A percentile compares a stretch with the other conserved stretches of the same genome.
These are phyloP conservation scores for Phaonia tiefii DNA, from an alignment of 2,888 invertebrate genomes.

Conservation along the genomic window DNA sequence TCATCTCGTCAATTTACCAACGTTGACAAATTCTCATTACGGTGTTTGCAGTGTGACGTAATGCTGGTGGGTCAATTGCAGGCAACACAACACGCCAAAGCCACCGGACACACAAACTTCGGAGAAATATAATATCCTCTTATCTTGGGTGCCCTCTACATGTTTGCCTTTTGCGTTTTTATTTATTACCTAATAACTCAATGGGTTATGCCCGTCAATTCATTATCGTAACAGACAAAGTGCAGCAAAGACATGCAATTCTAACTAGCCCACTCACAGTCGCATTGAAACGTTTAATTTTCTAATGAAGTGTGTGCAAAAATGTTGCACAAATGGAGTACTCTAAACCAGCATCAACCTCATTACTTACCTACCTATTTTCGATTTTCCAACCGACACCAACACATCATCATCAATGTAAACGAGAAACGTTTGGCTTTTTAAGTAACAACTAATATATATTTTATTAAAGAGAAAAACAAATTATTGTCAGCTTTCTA, in stretches of 20 bases:
- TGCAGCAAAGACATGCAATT: not conserved
- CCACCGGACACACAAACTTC: slow-evolving; percentile 90
- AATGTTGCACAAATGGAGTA: slow-evolving; percentile 31
- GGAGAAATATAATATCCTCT: slow-evolving; percentile 86
- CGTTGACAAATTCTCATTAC: slow-evolving; percentile 91
- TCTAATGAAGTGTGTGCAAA: slow-evolving; percentile 32
- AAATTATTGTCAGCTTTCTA: slow-evolving; percentile 31
- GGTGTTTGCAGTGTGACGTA: slow-evolving; percentile 90
- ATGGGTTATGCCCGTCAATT: slow-evolving; percentile 62
- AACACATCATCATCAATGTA: slow-evolving; percentile 1
- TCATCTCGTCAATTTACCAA: slow-evolving; percentile 95
- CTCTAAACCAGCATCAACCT: slow-evolving; percentile 44
- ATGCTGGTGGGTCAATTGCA: slow-evolving; percentile 89
- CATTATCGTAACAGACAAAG: slow-evolving; percentile 35
- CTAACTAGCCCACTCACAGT: not conserved
- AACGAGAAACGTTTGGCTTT: slow-evolving; percentile 27
- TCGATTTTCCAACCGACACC: slow-evolving; percentile 1
- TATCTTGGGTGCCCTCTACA: slow-evolving; percentile 71
- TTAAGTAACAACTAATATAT: not conserved
- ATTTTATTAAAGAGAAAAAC: slow-evolving; percentile 6
- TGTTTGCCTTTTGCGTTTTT: slow-evolving; percentile 77
- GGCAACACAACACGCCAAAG: slow-evolving; percentile 92
- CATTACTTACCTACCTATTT: slow-evolving; percentile 24
- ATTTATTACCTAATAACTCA: slow-evolving; percentile 73
- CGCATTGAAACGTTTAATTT: not conserved